Percentiles rank a stretch among this genome's conserved stretches.
phyloP scores from a whole-genome alignment of 2,797 vertebrate species.

The Onychomys leucogaster region DNA sequence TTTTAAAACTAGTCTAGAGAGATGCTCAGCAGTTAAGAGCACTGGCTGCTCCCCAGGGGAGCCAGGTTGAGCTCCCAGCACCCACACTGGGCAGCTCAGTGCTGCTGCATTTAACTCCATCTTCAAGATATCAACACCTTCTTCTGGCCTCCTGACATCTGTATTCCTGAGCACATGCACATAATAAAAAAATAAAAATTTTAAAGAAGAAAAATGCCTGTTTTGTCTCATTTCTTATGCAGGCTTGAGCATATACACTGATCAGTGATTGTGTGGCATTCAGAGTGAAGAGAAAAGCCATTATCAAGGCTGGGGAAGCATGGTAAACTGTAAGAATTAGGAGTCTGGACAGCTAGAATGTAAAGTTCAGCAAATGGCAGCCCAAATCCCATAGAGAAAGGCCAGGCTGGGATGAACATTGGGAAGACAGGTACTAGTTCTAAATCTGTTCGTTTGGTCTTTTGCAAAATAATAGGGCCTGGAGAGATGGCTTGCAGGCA shows the following conservation, averaged over 20 bases:
- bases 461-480: background rate
- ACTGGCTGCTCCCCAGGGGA: background rate
- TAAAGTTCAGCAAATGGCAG: background rate
- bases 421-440: background rate
- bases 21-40: background rate
- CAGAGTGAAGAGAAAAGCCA: background rate
- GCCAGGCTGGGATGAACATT: background rate
- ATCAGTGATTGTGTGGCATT: background rate
- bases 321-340: background rate
- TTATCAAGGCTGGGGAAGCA: background rate
- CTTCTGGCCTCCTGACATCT: background rate
- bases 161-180: background rate
- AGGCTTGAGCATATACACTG: background rate
- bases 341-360: background rate
- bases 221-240: constrained; percentile 7
- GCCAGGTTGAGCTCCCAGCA: background rate
- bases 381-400: background rate
- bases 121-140: background rate
- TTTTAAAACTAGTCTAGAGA: background rate
- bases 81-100: background rate
- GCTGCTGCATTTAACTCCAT: background rate
- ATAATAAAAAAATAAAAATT: background rate
- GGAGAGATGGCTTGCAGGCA: background rate
- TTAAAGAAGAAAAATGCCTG: background rate
- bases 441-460: background rate